phyloP scores from a whole-genome alignment of 35 echinoderm and acorn worm species.

The Heliocidaris tuberculata region DNA sequence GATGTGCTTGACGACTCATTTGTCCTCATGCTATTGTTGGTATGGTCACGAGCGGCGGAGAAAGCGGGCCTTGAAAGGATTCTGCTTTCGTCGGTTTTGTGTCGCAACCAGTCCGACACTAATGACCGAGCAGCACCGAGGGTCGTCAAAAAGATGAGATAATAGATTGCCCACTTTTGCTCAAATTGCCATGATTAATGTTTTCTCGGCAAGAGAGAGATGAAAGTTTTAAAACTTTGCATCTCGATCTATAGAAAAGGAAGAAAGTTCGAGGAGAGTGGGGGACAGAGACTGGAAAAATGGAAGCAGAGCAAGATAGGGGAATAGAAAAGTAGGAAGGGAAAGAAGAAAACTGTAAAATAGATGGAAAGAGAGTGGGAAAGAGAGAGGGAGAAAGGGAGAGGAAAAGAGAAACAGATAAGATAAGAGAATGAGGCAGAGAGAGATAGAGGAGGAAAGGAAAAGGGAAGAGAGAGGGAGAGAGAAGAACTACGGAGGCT shows the following conservation, averaged over 20 bases:
- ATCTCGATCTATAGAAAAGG: background rate
- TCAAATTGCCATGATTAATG: conserved; percentile 50
- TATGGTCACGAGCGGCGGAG: conserved; percentile 34
- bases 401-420: too few relatives aligned
- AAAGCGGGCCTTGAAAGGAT: background rate
- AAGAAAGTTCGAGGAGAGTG: background rate
- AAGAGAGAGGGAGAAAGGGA: background rate
- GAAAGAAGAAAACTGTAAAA: too few relatives aligned
- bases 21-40: conserved; percentile 34
- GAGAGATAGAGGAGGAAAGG: background rate
- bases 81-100: conserved; percentile 45
- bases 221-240: background rate
- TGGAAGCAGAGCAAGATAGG: background rate
- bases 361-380: background rate
- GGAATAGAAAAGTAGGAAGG: too few relatives aligned
- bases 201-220: background rate
- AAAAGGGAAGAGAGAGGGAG: background rate
- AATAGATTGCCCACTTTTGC: conserved; percentile 40
- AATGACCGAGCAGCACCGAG: background rate
- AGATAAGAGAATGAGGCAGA: background rate
- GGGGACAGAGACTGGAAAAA: background rate
- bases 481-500: background rate
- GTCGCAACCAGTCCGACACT: background rate
- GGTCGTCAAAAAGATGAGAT: conserved; percentile 1
- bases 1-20: conserved; percentile 10